Evolutionary conservation across 2,113 vertebrate species (phyloP).

Genomic region (Caranx ignobilis): DNA sequence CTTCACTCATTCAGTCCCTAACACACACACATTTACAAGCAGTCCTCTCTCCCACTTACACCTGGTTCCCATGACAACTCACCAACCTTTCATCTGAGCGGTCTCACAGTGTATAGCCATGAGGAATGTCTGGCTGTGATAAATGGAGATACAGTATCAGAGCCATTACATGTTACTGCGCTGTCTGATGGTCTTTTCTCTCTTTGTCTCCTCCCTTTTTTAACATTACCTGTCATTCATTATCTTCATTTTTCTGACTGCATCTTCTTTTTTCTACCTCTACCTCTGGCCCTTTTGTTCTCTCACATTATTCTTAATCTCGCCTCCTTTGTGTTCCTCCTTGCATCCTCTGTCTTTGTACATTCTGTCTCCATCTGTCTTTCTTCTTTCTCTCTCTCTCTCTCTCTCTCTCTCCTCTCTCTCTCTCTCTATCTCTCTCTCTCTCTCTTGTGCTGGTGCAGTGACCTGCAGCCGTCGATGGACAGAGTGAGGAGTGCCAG

Average conservation of each 20-base stretch:
- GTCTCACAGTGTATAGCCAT: constrained; percentile 51
- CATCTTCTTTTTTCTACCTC: constrained; percentile 16
- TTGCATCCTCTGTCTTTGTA: constrained; percentile 18
- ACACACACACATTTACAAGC: constrained; percentile 25
- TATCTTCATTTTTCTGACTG: background rate
- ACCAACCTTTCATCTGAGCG: constrained; percentile 60
- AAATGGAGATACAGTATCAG: constrained; percentile 58
- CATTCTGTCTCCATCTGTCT: constrained; percentile 30
- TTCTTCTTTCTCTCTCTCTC: constrained; percentile 81
- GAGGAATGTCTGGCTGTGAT: constrained; percentile 65
- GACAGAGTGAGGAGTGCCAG: constrained; percentile 99
- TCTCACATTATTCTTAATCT: constrained; percentile 4
- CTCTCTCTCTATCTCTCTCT: constrained; percentile 78
- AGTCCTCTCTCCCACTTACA: constrained; percentile 42
- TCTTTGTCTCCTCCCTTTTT: constrained; percentile 38
- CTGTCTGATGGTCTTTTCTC: constrained; percentile 60
- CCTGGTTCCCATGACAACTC: constrained; percentile 76
- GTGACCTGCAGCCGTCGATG: constrained; percentile 98
- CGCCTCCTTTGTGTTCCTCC: constrained; percentile 2
- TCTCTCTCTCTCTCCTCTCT: constrained; percentile 86
- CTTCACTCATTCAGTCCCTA: constrained; percentile 31
- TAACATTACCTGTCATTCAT: background rate
- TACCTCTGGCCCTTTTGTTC: constrained; percentile 15
- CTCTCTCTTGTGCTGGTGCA: constrained; percentile 89
- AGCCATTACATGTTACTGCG: constrained; percentile 57